Base-by-base conservation (phyloP, 2,113 vertebrate genomes). In the Antechinus stuartii region DNA sequence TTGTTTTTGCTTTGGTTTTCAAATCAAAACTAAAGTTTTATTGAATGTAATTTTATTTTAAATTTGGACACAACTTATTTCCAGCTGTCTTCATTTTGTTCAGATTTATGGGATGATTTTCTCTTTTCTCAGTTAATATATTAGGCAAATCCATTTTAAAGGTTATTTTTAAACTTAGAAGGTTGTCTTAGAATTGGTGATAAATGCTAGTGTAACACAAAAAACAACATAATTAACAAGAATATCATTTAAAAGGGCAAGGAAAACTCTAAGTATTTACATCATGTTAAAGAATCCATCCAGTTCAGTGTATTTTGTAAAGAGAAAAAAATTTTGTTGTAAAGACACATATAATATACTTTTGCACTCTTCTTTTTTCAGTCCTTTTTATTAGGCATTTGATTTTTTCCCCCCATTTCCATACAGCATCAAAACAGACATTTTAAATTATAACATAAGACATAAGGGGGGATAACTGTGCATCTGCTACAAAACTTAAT, bases 401-500 rank as follows among this genome's bases (percentile, higher is more conserved):
- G 49, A 56, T 84, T 76, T 95, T 61, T 57, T n/a, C 76, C 90
- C 26, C 93, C 26, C 94, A 47, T 61, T 54, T 22, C 11, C 68
- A 61, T 35, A 57, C 42, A 96, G 93, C 96, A 94, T 91, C 91
- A 94, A 94, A 92, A 1, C 52, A 50, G 91, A 27, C 61, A 54
- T 91, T 54, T 94, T 90, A 96, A 93, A 53, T 92, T 94, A 96
- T 56, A 96, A 50, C 96, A 94, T 61, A 26, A 84, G 68, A 92
- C 57, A 27, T 91, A 11, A 92, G 56, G 93, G 52, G 56, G 49
- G 24, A 76, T 61, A 95, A 94, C 49, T 0, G 2, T 92, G 0
- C 50, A 94, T 95, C 94, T 96, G 94, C 93, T 96, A 90, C n/a
- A 8, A 96, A 97, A 96, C 8, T 93, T 54, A 96, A 90, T 90